These are phyloP conservation scores for Mythimna impura DNA, from an alignment of 2,888 invertebrate species.

Conservation along the genomic window DNA sequence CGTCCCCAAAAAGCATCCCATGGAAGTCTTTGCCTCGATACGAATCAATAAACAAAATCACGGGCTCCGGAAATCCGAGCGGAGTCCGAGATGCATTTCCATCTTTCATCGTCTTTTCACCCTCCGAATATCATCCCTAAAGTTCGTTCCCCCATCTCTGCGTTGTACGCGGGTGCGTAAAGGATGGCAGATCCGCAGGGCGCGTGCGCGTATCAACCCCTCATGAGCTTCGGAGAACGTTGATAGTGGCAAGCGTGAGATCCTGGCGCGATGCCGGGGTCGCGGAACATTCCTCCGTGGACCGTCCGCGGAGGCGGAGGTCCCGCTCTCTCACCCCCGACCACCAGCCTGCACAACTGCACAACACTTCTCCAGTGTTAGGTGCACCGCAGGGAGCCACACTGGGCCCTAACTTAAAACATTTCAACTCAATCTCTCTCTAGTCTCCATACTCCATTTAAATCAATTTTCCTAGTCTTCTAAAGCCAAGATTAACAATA, in stretches of 20 bases:
- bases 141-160: slow-evolving; percentile 77
- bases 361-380: slow-evolving; percentile 59
- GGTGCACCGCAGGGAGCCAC: slow-evolving; percentile 70
- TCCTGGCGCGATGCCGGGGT: slow-evolving; percentile 85
- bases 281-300: slow-evolving; percentile 87
- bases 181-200: slow-evolving; percentile 73
- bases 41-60: slow-evolving; percentile 90
- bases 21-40: slow-evolving; percentile 78
- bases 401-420: slow-evolving; percentile 56
- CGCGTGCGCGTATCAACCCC: slow-evolving; percentile 88
- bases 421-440: slow-evolving; percentile 46
- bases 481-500: slow-evolving; percentile 67
- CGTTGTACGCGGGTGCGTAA: slow-evolving; percentile 72
- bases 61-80: slow-evolving; percentile 89
- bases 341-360: slow-evolving; percentile 72
- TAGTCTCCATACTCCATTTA: slow-evolving; percentile 41
- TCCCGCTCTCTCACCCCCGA: slow-evolving; percentile 88
- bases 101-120: slow-evolving; percentile 89
- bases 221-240: slow-evolving; percentile 85
- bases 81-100: slow-evolving; percentile 89
- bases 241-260: slow-evolving; percentile 84
- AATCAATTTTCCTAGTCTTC: slow-evolving; percentile 58
- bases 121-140: slow-evolving; percentile 89
- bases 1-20: slow-evolving; percentile 76
- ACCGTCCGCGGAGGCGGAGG: slow-evolving; percentile 88